Percentiles rank a stretch among this genome's conserved stretches.
Conservation (phyloP, 2,113 vertebrate genomes). For the Ivindomyrus marchei region DNA sequence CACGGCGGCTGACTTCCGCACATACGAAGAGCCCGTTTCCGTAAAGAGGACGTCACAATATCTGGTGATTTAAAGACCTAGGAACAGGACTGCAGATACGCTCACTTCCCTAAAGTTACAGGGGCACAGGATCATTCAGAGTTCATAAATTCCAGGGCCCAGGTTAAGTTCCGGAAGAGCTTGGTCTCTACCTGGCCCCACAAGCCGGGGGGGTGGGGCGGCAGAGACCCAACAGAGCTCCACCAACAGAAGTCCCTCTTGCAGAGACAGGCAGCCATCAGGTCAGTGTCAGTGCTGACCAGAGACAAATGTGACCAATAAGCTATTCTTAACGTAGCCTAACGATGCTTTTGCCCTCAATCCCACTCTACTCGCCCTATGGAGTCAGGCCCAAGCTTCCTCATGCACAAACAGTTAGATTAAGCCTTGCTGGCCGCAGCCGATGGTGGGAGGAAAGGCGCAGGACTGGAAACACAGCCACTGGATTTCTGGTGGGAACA, state of each 20-base stretch:
- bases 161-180: not conserved
- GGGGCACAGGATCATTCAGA: not conserved
- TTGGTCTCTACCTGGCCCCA: no score
- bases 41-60: not conserved
- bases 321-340: not conserved
- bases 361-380: not conserved
- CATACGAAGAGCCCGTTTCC: no score
- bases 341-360: not conserved
- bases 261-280: not conserved
- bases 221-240: not conserved
- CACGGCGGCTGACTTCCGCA: not conserved
- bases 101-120: conserved; percentile 17
- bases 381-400: not conserved
- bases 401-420: not conserved
- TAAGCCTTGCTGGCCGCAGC: not conserved
- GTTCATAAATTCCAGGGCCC: not conserved
- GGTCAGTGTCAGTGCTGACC: not conserved
- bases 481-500: conserved; percentile 7
- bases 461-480: not conserved
- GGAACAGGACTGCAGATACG: conserved; percentile 23
- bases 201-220: not conserved
- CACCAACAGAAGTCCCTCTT: not conserved
- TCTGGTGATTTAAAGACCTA: not conserved
- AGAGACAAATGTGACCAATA: not conserved
- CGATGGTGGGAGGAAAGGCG: not conserved